phyloP scores from a whole-genome alignment of 1,140 invertebrate species.

The Drosophila pruinosa region DNA sequence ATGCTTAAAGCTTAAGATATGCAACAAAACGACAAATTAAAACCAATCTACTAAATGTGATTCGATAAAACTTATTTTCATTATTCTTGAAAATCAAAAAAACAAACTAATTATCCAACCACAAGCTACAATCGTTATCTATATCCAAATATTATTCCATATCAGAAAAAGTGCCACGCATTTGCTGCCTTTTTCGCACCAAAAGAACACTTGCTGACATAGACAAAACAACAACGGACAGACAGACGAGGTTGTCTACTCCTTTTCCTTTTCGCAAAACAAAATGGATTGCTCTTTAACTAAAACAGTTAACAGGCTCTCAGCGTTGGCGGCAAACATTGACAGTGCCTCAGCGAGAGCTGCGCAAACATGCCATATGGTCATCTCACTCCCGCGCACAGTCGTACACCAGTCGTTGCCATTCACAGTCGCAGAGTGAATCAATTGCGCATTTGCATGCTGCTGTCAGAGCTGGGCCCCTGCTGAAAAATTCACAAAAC shows the following conservation, averaged over 20 bases:
- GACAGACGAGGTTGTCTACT: conserved; percentile 56
- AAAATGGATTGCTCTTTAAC: conserved; percentile 83
- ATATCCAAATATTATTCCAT: not conserved
- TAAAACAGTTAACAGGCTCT: conserved; percentile 80
- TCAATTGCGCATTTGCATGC: conserved; percentile 10
- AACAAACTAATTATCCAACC: no score
- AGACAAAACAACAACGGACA: conserved; percentile 28
- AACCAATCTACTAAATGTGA: not conserved
- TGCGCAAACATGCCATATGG: conserved; percentile 41
- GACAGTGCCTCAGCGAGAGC: not conserved
- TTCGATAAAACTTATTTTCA: not conserved
- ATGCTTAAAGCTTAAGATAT: conserved; percentile 68
- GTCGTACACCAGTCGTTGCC: not conserved
- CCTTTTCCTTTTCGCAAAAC: conserved; percentile 79
- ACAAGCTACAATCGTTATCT: no score
- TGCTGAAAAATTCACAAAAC: conserved; percentile 78
- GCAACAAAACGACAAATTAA: not conserved
- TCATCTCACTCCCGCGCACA: conserved; percentile 41
- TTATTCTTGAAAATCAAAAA: not conserved
- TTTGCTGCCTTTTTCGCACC: conserved; percentile 18
- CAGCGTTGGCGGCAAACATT: conserved; percentile 39
- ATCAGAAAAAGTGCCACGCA: not conserved
- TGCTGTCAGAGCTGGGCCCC: conserved; percentile 33
- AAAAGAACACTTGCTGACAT: conserved; percentile 15
- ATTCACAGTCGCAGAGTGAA: conserved; percentile 29